These are phyloP conservation scores for Prionace glauca DNA, from an alignment of 2,797 vertebrate genomes.

Conservation along the genomic window DNA sequence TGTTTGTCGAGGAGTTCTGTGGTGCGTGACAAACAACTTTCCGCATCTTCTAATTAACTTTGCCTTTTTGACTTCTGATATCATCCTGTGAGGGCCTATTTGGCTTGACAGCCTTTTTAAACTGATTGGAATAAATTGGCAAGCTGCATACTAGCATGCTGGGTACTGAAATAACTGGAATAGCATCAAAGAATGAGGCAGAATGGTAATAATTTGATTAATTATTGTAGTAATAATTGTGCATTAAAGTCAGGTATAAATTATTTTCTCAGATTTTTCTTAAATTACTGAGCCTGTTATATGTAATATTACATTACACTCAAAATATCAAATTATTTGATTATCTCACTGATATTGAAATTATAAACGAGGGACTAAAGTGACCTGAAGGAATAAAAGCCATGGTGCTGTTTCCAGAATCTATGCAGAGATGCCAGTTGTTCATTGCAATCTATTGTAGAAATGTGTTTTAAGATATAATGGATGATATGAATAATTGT, in stretches of 20 bases:
- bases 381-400: not conserved
- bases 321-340: slow-evolving; percentile 10
- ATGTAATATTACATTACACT: not conserved
- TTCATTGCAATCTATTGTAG: not conserved
- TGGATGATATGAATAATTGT: not conserved
- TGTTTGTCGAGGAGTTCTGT: slow-evolving; percentile 54
- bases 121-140: slow-evolving; percentile 61
- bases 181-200: slow-evolving; percentile 48
- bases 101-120: slow-evolving; percentile 54
- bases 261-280: not conserved
- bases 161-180: slow-evolving; percentile 54
- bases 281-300: not conserved
- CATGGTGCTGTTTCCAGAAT: not conserved
- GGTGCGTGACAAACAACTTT: slow-evolving; percentile 56
- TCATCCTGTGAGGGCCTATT: slow-evolving; percentile 49
- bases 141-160: slow-evolving; percentile 48
- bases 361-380: not conserved
- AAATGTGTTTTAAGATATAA: not conserved
- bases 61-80: slow-evolving; percentile 51
- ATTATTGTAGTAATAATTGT: not conserved
- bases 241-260: not conserved
- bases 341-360: not conserved
- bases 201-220: not conserved
- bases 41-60: slow-evolving; percentile 54
- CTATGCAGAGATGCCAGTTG: not conserved